Percentiles rank a stretch among this genome's conserved stretches.
phyloP scores from a whole-genome alignment of 2,888 invertebrate species.

The Eristalinus sepulchralis region DNA sequence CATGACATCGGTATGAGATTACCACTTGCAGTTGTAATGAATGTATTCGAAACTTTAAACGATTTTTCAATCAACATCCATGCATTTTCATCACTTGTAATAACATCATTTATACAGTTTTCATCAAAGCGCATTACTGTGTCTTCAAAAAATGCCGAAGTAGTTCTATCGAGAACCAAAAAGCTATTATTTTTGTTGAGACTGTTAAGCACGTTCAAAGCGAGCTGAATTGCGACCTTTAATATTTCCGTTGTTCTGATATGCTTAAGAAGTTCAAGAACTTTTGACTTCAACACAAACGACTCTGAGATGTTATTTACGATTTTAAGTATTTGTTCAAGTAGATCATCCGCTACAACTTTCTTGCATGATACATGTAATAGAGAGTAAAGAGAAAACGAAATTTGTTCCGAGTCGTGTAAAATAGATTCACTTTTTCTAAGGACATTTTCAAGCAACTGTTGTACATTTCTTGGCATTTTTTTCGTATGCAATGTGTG shows the following conservation, averaged over 20 bases:
- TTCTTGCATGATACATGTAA: constrained; percentile 76
- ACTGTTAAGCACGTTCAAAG: constrained; percentile 69
- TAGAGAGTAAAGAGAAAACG: constrained; percentile 84
- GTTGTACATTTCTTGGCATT: constrained; percentile 76
- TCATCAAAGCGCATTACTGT: constrained; percentile 84
- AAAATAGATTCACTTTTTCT: constrained; percentile 83
- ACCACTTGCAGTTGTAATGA: constrained; percentile 72
- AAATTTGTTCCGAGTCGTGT: constrained; percentile 86
- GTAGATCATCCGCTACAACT: constrained; percentile 80
- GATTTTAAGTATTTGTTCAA: constrained; percentile 70
- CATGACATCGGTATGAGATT: constrained; percentile 77
- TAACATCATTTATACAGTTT: constrained; percentile 78
- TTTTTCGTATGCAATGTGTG: background rate
- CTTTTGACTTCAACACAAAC: constrained; percentile 49
- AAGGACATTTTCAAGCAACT: constrained; percentile 76
- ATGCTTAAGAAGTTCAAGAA: constrained; percentile 75
- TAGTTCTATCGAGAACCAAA: constrained; percentile 81
- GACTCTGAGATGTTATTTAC: constrained; percentile 67
- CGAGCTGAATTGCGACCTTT: constrained; percentile 74
- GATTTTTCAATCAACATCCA: constrained; percentile 84
- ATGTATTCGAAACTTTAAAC: constrained; percentile 82
- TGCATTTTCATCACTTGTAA: constrained; percentile 81
- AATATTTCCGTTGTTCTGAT: constrained; percentile 74
- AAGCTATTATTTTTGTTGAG: constrained; percentile 31
- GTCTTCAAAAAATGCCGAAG: constrained; percentile 82